These are phyloP conservation scores for Drosophila rufa DNA, from an alignment of 1,140 invertebrate genomes.

Conservation along the genomic window DNA sequence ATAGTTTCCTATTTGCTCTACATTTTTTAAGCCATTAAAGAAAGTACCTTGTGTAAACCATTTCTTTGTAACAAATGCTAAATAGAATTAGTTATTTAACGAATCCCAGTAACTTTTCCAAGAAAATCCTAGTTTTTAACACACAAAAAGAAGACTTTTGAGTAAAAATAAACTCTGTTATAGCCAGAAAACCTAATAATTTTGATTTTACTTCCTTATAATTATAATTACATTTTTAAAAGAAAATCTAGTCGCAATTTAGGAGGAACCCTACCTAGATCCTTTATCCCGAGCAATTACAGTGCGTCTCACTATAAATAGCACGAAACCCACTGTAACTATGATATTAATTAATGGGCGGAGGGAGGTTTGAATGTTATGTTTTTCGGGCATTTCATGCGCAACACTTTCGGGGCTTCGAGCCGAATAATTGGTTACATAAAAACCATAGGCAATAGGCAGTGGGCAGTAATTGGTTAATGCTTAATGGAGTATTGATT, in stretches of 20 bases:
- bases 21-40: background rate
- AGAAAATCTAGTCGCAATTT: background rate
- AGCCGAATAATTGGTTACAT: constrained; percentile 8
- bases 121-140: background rate
- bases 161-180: too few relatives aligned
- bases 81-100: background rate
- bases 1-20: background rate
- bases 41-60: background rate
- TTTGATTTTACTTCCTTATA: too few relatives aligned
- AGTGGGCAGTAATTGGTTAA: constrained; percentile 1
- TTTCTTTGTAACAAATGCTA: background rate
- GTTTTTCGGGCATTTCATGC: constrained; percentile 3
- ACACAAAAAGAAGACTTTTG: too few relatives aligned
- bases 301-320: background rate
- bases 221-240: background rate
- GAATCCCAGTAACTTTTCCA: background rate
- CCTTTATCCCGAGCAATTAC: background rate
- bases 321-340: background rate
- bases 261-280: too few relatives aligned
- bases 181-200: too few relatives aligned
- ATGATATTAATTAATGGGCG: background rate
- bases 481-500: constrained; percentile 28
- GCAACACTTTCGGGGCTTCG: constrained; percentile 22
- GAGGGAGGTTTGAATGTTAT: background rate
- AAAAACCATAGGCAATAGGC: background rate